Conservation (phyloP, 1,140 invertebrate species). For the Diabrotica undecimpunctata region DNA sequence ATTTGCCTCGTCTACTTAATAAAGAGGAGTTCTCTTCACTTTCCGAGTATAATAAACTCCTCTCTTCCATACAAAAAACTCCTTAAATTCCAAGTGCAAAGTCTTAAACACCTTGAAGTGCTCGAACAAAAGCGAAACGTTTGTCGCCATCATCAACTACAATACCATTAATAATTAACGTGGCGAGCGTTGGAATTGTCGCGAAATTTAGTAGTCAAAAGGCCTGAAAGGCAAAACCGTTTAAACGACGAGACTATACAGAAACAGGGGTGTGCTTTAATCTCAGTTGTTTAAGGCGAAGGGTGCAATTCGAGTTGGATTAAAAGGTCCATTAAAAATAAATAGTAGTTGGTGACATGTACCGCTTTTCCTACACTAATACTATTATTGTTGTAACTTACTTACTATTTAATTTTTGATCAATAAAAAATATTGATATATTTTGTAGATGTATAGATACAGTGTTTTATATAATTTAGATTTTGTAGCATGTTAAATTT, state of each 20-base stretch:
- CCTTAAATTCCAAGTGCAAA: background rate
- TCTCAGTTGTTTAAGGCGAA: too few species aligned
- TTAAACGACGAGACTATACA: background rate
- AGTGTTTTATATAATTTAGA: too few species aligned
- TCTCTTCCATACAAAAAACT: background rate
- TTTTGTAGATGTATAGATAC: too few species aligned
- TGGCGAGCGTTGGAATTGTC: conserved; percentile 7
- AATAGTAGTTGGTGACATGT: too few species aligned
- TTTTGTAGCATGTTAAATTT: too few species aligned
- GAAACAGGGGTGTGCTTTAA: too few species aligned
- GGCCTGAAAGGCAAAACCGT: conserved; percentile 3
- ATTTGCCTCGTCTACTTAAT: background rate
- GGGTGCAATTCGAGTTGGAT: too few species aligned
- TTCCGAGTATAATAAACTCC: background rate
- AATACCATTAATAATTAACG: conserved; percentile 16
- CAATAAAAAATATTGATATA: too few species aligned
- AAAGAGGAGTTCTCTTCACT: background rate
- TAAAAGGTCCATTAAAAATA: too few species aligned
- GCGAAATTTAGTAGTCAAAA: conserved; percentile 14
- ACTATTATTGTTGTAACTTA: too few species aligned
- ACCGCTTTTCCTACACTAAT: too few species aligned
- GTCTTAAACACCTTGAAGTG: conserved; percentile 8
- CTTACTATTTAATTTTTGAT: too few species aligned
- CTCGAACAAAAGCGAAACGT: conserved; percentile 11
- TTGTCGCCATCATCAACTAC: conserved; percentile 7